A percentile compares a stretch with the other conserved stretches of the same genome.
Evolutionary conservation across 1,140 invertebrate genomes (phyloP).

Genomic region (Orchesella cincta): DNA sequence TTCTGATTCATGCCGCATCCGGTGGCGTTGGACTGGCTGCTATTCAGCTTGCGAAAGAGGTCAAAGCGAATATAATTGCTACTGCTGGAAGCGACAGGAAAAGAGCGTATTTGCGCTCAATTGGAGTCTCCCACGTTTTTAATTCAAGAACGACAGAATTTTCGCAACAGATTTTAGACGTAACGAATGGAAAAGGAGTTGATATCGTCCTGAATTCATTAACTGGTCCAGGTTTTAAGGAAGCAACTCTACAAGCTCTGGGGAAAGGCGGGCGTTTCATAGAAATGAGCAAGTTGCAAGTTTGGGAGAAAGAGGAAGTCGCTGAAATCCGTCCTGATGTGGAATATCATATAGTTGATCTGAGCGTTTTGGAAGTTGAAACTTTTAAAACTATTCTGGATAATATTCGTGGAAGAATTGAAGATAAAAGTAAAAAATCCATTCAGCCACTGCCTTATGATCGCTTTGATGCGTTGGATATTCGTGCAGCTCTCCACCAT

Average conservation of each 20-base stretch:
- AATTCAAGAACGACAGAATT: constrained; percentile 33
- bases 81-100: not conserved
- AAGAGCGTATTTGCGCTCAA: not conserved
- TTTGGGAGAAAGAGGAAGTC: constrained; percentile 33
- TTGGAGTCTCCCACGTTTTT: not conserved
- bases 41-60: not conserved
- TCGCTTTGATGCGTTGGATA: not conserved
- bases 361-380: not conserved
- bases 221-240: constrained; percentile 34
- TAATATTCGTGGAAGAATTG: not conserved
- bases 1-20: not conserved
- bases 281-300: constrained; percentile 38
- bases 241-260: constrained; percentile 16
- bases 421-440: not conserved
- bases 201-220: constrained; percentile 37
- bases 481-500: not conserved
- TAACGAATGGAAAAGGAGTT: constrained; percentile 20
- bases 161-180: not conserved
- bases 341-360: constrained; percentile 31
- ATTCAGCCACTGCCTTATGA: not conserved
- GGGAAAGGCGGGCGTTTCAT: constrained; percentile 24
- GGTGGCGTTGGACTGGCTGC: not conserved
- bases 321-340: constrained; percentile 29
- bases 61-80: not conserved
- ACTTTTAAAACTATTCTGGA: not conserved